These are phyloP conservation scores for Cynopterus sphinx DNA, from an alignment of 2,797 vertebrate species.

Conservation along the genomic window DNA sequence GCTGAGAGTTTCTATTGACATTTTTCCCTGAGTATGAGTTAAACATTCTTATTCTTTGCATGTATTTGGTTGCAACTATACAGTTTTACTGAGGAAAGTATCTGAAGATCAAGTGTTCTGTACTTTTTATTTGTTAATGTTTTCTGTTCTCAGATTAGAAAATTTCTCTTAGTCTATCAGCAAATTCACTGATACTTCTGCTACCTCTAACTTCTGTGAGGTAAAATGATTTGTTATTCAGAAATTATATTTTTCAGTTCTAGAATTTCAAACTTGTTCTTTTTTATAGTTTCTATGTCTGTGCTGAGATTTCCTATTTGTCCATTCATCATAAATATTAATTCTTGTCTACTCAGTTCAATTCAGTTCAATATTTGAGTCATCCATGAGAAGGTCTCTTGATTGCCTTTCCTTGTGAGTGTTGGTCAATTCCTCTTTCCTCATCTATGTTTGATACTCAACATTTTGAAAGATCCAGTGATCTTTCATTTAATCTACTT, in stretches of 20 bases:
- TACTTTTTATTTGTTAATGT: neutral
- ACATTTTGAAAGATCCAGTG: neutral
- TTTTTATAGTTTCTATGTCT: neutral
- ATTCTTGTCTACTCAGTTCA: neutral
- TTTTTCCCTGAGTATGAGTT: neutral
- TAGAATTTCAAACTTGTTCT: constrained; percentile 15
- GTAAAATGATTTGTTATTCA: neutral
- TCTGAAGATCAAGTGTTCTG: neutral
- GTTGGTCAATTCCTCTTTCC: constrained; percentile 12
- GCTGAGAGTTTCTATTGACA: neutral
- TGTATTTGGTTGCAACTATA: neutral
- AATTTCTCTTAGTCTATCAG: neutral
- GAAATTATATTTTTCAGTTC: constrained; percentile 26
- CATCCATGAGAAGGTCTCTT: neutral
- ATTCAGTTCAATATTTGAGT: neutral
- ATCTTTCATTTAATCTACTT: too few relatives aligned
- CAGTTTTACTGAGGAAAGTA: neutral
- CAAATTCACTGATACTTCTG: neutral
- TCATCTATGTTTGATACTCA: neutral
- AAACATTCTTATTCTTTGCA: neutral
- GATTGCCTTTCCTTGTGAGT: neutral
- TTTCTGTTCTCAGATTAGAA: neutral
- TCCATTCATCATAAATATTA: neutral
- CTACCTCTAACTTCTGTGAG: neutral
- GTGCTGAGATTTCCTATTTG: neutral